Base-by-base conservation (phyloP, 2,888 invertebrate species). In the Ectemnius cavifrons region DNA sequence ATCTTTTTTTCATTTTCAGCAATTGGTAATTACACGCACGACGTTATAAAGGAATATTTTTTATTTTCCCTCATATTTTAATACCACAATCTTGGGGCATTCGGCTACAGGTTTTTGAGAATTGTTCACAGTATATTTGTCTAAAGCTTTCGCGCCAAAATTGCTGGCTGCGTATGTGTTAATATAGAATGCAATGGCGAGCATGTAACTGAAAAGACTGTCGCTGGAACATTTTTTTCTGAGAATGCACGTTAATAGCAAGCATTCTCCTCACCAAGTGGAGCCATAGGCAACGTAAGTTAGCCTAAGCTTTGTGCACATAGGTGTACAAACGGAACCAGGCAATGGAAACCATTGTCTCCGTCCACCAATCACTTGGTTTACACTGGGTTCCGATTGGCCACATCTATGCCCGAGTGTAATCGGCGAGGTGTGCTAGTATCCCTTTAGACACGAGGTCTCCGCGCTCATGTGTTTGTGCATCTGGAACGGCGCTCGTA, bases 311-410 rank as follows among this genome's bases (percentile, higher is more conserved):
- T 56, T 49, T 71, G 71, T 56, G 67, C 61, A 70, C n/a, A 62
- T 45, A 46, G 37, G 14, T 16, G 13, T 58, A 73, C 71, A 60
- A 63, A 71, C 52, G 65, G 64, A 73, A 52, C 28, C 37, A 63
- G 28, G n/a, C 57, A 49, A 73, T 64, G 63, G 79, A 79, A 73
- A 71, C 69, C 57, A 71, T 72, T 73, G 73, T 56, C 57, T 61
- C 52, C 66, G 56, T 73, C 58, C 73, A 70, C 73, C 83, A 84
- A 85, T 85, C 84, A 80, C 70, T 69, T 67, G 67, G 83, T 84
- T 85, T 85, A 68, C 83, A 65, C 27, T 80, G 69, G 27, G 11
- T 11, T 20, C 62, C n/a, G 47, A 3, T 4, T n/a, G n/a, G 5
- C 37, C 56, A 61, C 49, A 27, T 67, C 58, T 20, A 20, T 28